Base-by-base conservation (phyloP, 2,888 invertebrate genomes). In the Melitaea athalia region DNA sequence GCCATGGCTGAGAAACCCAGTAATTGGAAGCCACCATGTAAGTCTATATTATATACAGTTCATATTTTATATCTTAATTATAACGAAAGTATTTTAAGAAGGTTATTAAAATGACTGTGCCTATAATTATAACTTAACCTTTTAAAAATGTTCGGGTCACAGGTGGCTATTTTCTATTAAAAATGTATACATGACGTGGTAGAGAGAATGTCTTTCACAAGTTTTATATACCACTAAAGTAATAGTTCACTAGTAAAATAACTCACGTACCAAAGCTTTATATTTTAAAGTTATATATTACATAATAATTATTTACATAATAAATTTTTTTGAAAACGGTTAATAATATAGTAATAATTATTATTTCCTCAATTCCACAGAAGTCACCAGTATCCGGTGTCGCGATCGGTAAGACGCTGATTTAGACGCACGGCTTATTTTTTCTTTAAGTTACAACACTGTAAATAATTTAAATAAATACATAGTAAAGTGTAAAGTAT, bases 401-500 rank as follows among this genome's bases (percentile, higher is more conserved):
- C 52, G 59, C 55, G 70, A 64, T 64, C 73, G 84, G 83, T 83
- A 83, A 81, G 83, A 76, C 69, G 67, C 61, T 76, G 74, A n/a
- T 77, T 76, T 63, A 75, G 68, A 74, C n/a, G 65, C 69, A 71
- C 68, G 60, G 77, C 76, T 80, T 80, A 72, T 74, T 76, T 71
- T 75, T 78, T 78, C 24, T 72, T 74, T 74, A 69, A 71, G 70
- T 70, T 68, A 61, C 74, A 73, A 74, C 63, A 74, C 76, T 77
- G 80, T 80, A 75, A 80, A 81, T 80, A 77, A 75, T 78, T 78
- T 74, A 78, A 76, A 75, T 74, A 73, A 73, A 74, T 76, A 83
- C 81, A 81, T 76, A 74, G 75, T 72, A 68, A 75, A 78, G 74
- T 81, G 78, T 81, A 77, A 79, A 75, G 74, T 79, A 81, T 79